phyloP scores from a whole-genome alignment of 2,888 invertebrate genomes.

The Drosophila algonquin region DNA sequence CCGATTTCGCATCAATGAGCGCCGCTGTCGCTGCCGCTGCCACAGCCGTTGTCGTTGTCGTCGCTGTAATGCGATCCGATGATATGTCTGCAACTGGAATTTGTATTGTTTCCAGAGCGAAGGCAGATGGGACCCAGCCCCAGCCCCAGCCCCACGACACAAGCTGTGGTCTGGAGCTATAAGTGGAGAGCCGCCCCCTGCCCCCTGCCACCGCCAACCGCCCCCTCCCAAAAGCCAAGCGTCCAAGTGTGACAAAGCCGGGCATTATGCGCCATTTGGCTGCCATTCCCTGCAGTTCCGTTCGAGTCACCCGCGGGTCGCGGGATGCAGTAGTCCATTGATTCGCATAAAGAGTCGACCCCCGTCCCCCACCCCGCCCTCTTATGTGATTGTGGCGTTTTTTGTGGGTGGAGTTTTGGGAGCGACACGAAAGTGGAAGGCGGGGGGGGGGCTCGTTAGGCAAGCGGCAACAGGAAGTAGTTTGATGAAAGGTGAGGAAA shows the following conservation, averaged over 20 bases:
- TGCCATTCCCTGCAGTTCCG: slow-evolving; percentile 37
- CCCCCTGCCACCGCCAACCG: neutral
- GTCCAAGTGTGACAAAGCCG: slow-evolving; percentile 77
- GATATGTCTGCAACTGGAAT: slow-evolving; percentile 42
- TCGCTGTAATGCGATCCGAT: slow-evolving; percentile 55
- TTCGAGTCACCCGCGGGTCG: slow-evolving; percentile 21
- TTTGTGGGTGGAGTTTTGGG: slow-evolving; percentile 11
- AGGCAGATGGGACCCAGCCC: neutral
- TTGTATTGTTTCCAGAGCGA: slow-evolving; percentile 37
- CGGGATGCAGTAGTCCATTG: slow-evolving; percentile 32
- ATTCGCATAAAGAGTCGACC: slow-evolving; percentile 14
- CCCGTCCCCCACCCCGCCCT: neutral
- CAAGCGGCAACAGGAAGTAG: slow-evolving; percentile 24
- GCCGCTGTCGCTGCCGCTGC: slow-evolving; percentile 4
- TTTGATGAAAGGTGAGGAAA: slow-evolving; percentile 12
- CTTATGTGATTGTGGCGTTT: slow-evolving; percentile 21
- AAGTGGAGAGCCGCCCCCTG: neutral
- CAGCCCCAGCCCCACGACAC: slow-evolving; percentile 13
- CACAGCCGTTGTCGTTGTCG: slow-evolving; percentile 5
- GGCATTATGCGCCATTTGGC: slow-evolving; percentile 59
- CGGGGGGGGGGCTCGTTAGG: slow-evolving; percentile 7
- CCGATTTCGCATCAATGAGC: slow-evolving; percentile 65
- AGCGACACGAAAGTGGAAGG: neutral
- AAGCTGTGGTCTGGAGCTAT: slow-evolving; percentile 17
- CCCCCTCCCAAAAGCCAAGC: slow-evolving; percentile 37